Conservation (phyloP, 2,113 vertebrate genomes). For the Solea solea region DNA sequence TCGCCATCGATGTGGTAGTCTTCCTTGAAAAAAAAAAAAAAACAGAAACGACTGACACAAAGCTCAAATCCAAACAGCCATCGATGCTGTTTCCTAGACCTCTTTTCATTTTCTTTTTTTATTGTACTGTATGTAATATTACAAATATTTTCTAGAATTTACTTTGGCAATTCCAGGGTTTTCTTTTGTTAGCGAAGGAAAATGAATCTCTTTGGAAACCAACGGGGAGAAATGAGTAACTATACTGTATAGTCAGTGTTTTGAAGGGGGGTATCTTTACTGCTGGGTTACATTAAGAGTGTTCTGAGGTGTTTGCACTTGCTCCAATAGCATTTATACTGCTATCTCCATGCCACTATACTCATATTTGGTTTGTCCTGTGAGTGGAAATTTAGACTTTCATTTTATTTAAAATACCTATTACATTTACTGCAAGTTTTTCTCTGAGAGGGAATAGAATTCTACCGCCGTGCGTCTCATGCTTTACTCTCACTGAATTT, state of each 20-base stretch:
- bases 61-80: constrained; percentile 73
- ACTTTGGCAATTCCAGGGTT: constrained; percentile 63
- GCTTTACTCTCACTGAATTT: constrained; percentile 42
- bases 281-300: constrained; percentile 69
- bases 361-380: constrained; percentile 46
- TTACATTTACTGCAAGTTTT: constrained; percentile 44
- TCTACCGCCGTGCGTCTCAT: neutral
- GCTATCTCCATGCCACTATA: constrained; percentile 55
- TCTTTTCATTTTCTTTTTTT: constrained; percentile 83
- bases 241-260: constrained; percentile 70
- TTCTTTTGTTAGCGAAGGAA: constrained; percentile 84
- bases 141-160: constrained; percentile 88
- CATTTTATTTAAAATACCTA: constrained; percentile 8
- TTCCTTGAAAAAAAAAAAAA: constrained; percentile 84
- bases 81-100: constrained; percentile 78
- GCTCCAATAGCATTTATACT: constrained; percentile 79
- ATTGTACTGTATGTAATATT: constrained; percentile 85
- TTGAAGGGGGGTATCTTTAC: constrained; percentile 76
- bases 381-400: constrained; percentile 36
- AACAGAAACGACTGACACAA: constrained; percentile 80
- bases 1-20: constrained; percentile 88
- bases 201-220: constrained; percentile 57
- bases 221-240: constrained; percentile 75
- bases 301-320: constrained; percentile 71
- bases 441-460: constrained; percentile 36